These are phyloP conservation scores for Cydia strobilella DNA, from an alignment of 1,140 invertebrate genomes.

Conservation along the genomic window DNA sequence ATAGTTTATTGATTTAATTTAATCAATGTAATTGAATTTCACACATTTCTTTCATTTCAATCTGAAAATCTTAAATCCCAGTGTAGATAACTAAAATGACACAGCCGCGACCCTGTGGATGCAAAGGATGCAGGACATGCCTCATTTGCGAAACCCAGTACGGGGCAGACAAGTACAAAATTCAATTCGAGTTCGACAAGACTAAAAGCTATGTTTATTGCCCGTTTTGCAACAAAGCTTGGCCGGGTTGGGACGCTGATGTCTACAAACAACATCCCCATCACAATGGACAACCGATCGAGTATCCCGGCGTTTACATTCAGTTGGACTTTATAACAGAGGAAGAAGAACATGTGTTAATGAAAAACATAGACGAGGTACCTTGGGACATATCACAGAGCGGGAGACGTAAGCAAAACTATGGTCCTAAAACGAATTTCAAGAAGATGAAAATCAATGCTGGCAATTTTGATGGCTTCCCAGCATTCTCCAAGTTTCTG, in stretches of 20 bases:
- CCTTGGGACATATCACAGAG: conserved; percentile 97
- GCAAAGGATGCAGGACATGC: conserved; percentile 95
- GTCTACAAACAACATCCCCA: conserved; percentile 83
- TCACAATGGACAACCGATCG: conserved; percentile 82
- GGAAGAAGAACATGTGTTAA: conserved; percentile 86
- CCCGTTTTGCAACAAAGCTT: conserved; percentile 86
- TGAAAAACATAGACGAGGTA: conserved; percentile 87
- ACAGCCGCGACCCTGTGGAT: conserved; percentile 89
- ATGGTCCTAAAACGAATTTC: conserved; percentile 99
- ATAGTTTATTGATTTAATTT: no score
- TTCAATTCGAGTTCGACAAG: conserved; percentile 69
- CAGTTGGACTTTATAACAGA: conserved; percentile 87
- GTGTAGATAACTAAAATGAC: conserved; percentile 82
- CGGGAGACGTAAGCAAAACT: conserved; percentile 98
- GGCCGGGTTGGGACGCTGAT: conserved; percentile 85
- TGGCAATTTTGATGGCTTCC: conserved; percentile 93
- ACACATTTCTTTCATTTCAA: no score
- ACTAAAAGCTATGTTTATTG: conserved; percentile 87
- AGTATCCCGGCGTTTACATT: conserved; percentile 87
- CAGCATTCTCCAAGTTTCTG: conserved; percentile 89
- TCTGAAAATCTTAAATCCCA: neutral
- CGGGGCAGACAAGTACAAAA: conserved; percentile 79
- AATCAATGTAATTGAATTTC: no score
- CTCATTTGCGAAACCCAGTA: conserved; percentile 89
- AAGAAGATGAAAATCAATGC: conserved; percentile 93